These are phyloP conservation scores for Xenops minutus DNA, from an alignment of 2,797 vertebrate species.

Conservation along the genomic window DNA sequence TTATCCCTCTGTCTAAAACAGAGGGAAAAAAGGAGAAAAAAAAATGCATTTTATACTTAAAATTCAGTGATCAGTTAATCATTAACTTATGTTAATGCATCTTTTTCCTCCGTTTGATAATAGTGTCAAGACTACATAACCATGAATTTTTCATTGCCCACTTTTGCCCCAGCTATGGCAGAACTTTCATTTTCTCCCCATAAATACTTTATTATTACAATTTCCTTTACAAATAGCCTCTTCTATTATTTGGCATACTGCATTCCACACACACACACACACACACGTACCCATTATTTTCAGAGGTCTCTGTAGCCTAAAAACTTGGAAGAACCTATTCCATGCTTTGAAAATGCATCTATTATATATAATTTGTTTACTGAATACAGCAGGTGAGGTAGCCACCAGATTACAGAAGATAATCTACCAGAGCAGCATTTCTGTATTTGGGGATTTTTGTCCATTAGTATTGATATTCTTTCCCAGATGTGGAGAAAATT, in stretches of 20 bases:
- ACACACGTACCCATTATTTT: neutral
- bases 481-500: neutral
- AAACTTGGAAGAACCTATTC: neutral
- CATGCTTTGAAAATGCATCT: neutral
- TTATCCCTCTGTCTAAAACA: neutral
- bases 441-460: neutral
- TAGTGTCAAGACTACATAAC: rapidly evolving
- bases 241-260: neutral
- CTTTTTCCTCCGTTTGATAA: neutral
- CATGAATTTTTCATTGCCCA: neutral
- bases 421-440: neutral
- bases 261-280: neutral
- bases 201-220: neutral
- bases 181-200: neutral
- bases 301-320: neutral
- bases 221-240: neutral
- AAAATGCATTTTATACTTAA: rapidly evolving
- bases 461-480: neutral
- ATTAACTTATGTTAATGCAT: neutral
- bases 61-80: neutral
- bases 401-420: neutral
- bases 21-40: rapidly evolving
- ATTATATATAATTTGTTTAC: neutral
- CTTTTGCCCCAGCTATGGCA: neutral
- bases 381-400: neutral